Evolutionary conservation across 2,113 vertebrate species (phyloP).

Genomic region (Salvelinus sp.): DNA sequence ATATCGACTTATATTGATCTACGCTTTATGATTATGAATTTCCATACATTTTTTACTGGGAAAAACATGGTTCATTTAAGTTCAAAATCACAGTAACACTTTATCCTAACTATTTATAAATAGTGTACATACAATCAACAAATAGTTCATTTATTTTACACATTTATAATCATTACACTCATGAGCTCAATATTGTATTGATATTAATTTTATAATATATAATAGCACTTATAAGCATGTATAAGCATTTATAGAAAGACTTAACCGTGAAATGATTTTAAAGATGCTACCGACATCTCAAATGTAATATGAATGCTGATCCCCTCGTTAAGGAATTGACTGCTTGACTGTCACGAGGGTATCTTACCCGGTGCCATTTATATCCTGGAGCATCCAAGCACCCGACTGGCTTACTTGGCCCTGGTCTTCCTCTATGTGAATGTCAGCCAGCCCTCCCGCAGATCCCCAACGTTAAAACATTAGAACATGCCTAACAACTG

Average conservation of each 20-base stretch:
- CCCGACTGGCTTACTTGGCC: constrained; percentile 91
- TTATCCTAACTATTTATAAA: no score
- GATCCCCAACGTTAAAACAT: constrained; percentile 77
- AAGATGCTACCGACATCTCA: no score
- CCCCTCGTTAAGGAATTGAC: constrained; percentile 43
- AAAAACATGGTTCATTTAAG: background rate
- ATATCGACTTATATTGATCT: background rate
- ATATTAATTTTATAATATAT: no score
- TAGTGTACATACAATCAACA: no score
- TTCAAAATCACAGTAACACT: no score
- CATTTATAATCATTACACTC: no score
- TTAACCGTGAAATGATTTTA: no score
- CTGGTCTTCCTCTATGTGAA: constrained; percentile 76
- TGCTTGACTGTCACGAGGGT: constrained; percentile 49
- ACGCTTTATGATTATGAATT: background rate
- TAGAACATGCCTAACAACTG: constrained; percentile 88
- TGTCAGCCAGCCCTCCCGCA: constrained; percentile 66
- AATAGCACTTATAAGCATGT: no score
- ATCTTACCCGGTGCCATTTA: constrained; percentile 70
- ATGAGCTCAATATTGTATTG: no score
- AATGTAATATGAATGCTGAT: constrained; percentile 19
- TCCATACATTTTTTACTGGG: background rate
- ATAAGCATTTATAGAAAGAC: no score
- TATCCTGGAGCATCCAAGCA: constrained; percentile 74
- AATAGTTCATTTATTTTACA: no score